Percentiles rank a stretch among this genome's conserved stretches.
Evolutionary conservation across 2,797 vertebrate species (phyloP).

Genomic region (Fundulus diaphanus): DNA sequence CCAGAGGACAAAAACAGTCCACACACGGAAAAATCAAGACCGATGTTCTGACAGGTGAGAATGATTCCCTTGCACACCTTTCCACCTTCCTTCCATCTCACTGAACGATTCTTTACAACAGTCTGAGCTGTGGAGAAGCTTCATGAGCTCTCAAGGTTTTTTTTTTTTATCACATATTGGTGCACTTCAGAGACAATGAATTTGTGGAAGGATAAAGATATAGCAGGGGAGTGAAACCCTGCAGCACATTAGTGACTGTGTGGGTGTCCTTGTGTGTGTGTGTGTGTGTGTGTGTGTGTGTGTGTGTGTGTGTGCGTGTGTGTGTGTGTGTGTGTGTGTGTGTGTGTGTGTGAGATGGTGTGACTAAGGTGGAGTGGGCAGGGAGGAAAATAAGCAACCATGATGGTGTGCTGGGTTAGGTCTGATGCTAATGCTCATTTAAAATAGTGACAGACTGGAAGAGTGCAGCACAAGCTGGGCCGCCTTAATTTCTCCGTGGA

Average conservation of each 20-base stretch:
- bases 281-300: slow-evolving; percentile 15
- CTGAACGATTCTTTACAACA: slow-evolving; percentile 72
- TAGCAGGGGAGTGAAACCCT: slow-evolving; percentile 50
- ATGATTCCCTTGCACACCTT: slow-evolving; percentile 80
- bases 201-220: slow-evolving; percentile 63
- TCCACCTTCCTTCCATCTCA: slow-evolving; percentile 38
- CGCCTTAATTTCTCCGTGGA: slow-evolving; percentile 98
- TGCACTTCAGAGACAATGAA: slow-evolving; percentile 39
- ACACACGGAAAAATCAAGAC: slow-evolving; percentile 73
- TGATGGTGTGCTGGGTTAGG: slow-evolving; percentile 89
- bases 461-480: slow-evolving; percentile 83
- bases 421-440: slow-evolving; percentile 95
- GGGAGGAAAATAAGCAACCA: slow-evolving; percentile 70
- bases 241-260: slow-evolving; percentile 31
- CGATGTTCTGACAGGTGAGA: slow-evolving; percentile 84
- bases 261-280: background rate
- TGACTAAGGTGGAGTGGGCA: slow-evolving; percentile 70
- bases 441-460: slow-evolving; percentile 91
- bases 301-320: too few species aligned
- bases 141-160: slow-evolving; percentile 80
- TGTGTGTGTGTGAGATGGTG: slow-evolving; percentile 19
- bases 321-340: slow-evolving; percentile 5
- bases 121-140: slow-evolving; percentile 68
- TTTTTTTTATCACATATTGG: slow-evolving; percentile 81
- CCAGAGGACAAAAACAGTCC: slow-evolving; percentile 56